phyloP scores from a whole-genome alignment of 2,888 invertebrate genomes.

The Mythimna loreyi region DNA sequence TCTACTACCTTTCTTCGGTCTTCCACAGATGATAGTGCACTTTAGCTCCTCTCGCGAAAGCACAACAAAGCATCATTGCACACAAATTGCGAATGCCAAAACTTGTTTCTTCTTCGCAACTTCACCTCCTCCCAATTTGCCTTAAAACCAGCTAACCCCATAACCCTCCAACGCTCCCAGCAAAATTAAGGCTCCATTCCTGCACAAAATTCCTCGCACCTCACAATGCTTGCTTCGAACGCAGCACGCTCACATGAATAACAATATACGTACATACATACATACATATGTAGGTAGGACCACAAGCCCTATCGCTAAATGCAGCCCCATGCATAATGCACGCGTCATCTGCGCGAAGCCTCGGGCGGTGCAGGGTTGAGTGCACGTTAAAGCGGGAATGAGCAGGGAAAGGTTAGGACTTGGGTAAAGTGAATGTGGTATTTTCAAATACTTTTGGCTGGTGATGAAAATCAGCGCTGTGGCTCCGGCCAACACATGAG shows the following conservation, averaged over 20 bases:
- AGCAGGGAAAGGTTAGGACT: not conserved
- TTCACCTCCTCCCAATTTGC: not conserved
- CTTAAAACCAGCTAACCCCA: constrained; percentile 1
- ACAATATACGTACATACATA: constrained; percentile 62
- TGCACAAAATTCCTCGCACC: constrained; percentile 43
- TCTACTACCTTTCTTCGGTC: too few relatives aligned
- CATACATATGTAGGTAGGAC: constrained; percentile 61
- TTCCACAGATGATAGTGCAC: too few relatives aligned
- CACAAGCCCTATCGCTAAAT: constrained; percentile 80
- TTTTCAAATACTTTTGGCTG: too few relatives aligned
- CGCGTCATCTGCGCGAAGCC: constrained; percentile 82
- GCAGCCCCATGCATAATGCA: constrained; percentile 86
- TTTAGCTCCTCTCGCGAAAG: too few relatives aligned
- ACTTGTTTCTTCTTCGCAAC: too few relatives aligned
- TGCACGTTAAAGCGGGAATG: constrained; percentile 55
- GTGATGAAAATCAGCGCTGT: too few relatives aligned
- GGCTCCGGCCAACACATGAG: too few relatives aligned
- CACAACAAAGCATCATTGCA: too few relatives aligned
- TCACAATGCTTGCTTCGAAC: constrained; percentile 56
- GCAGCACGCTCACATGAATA: constrained; percentile 60
- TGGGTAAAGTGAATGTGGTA: too few relatives aligned
- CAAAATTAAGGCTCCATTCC: constrained; percentile 8
- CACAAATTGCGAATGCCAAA: too few relatives aligned
- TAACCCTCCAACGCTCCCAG: not conserved
- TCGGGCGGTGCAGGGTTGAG: constrained; percentile 68